Conservation (phyloP, 2,113 vertebrate genomes). For the Oplegnathus fasciatus region DNA sequence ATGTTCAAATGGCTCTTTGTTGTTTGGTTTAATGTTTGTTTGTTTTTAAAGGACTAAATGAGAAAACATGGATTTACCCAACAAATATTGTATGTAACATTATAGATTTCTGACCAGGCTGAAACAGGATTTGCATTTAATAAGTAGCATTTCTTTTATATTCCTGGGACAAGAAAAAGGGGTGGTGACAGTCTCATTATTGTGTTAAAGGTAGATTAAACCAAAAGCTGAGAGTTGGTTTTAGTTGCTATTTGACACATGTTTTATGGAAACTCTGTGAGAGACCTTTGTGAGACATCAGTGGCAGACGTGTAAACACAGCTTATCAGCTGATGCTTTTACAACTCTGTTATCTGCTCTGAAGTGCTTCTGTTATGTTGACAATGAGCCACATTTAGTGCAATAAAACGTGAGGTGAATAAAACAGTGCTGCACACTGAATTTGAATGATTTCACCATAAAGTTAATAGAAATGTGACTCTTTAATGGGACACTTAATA, state of each 20-base stretch:
- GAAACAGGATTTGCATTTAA: not conserved
- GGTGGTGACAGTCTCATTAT: not conserved
- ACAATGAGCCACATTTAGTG: not conserved
- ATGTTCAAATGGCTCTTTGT: constrained; percentile 3
- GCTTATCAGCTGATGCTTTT: constrained; percentile 44
- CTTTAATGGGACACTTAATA: not conserved
- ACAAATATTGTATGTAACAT: not conserved
- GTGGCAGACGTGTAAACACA: constrained; percentile 4
- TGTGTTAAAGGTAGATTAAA: not conserved
- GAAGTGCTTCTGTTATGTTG: constrained; percentile 8
- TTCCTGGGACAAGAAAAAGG: not conserved
- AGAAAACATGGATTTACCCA: not conserved
- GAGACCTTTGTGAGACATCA: not conserved
- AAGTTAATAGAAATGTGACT: not conserved
- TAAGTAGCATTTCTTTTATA: not conserved
- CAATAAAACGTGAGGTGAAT: constrained; percentile 4
- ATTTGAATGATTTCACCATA: not conserved
- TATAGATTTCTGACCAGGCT: not conserved
- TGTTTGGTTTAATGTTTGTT: constrained; percentile 2
- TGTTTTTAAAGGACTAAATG: not conserved
- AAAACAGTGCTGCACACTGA: not conserved
- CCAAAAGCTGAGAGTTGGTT: not conserved
- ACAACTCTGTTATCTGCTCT: constrained; percentile 36
- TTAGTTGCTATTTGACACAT: not conserved
- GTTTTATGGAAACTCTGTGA: not conserved